These are phyloP conservation scores for Ceramica pisi DNA, from an alignment of 2,888 invertebrate genomes.

Conservation along the genomic window DNA sequence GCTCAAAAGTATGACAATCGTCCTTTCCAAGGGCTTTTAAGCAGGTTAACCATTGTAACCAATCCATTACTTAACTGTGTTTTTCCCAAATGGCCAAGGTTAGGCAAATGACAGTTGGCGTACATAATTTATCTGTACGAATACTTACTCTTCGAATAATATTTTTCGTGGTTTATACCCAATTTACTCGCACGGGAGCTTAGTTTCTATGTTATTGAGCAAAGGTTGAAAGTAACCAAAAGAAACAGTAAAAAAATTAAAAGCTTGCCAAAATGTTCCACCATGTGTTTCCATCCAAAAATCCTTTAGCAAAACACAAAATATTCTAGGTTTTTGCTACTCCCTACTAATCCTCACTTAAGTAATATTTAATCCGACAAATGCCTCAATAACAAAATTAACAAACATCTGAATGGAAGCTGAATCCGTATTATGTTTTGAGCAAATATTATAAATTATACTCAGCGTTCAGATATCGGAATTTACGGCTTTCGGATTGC, in stretches of 20 bases:
- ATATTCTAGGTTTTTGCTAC: slow-evolving; percentile 43
- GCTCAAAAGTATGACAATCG: too few relatives aligned
- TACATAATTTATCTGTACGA: too few relatives aligned
- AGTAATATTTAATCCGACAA: slow-evolving; percentile 71
- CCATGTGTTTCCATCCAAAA: slow-evolving; percentile 45
- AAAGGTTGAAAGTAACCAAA: too few relatives aligned
- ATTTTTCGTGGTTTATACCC: too few relatives aligned
- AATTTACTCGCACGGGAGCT: too few relatives aligned
- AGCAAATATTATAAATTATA: slow-evolving; percentile 75
- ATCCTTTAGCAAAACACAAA: slow-evolving; percentile 42
- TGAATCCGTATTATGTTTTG: slow-evolving; percentile 59
- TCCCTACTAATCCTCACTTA: slow-evolving; percentile 54
- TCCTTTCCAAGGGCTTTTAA: too few relatives aligned
- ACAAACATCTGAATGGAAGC: slow-evolving; percentile 70
- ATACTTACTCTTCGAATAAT: too few relatives aligned
- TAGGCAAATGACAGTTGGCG: too few relatives aligned
- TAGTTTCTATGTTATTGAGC: too few relatives aligned
- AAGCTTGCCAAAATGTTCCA: slow-evolving; percentile 2
- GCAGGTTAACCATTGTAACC: too few relatives aligned
- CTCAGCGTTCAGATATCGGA: slow-evolving; percentile 60
- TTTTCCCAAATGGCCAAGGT: too few relatives aligned
- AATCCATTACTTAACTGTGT: too few relatives aligned
- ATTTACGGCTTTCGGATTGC: slow-evolving; percentile 67
- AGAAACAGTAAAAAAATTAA: not conserved
- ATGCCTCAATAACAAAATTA: slow-evolving; percentile 75